Percentiles rank a stretch among this genome's conserved stretches.
Conservation (phyloP, 1,140 invertebrate species). For the Scaptomyza montana region DNA sequence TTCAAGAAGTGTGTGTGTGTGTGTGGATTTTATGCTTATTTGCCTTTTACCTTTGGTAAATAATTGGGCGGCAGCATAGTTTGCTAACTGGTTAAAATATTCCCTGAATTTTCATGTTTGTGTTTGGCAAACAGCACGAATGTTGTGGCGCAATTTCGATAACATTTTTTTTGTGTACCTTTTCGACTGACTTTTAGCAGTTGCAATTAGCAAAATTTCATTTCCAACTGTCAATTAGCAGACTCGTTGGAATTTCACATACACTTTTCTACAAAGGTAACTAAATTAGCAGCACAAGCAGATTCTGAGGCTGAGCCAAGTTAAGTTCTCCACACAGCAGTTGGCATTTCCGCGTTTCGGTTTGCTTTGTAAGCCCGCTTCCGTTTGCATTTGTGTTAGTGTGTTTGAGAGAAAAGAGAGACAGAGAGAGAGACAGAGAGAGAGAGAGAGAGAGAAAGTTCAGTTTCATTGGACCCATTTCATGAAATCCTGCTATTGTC, state of each 20-base stretch:
- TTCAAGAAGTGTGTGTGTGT: not conserved
- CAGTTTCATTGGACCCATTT: conserved; percentile 73
- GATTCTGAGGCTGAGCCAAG: conserved; percentile 1
- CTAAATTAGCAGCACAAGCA: not conserved
- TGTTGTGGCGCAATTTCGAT: conserved; percentile 25
- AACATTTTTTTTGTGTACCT: conserved; percentile 24
- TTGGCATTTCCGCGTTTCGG: conserved; percentile 67
- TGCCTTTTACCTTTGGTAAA: conserved; percentile 31
- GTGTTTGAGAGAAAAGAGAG: conserved; percentile 4
- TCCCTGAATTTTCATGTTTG: conserved; percentile 4
- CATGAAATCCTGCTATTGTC: conserved; percentile 14
- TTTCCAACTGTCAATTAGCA: conserved; percentile 31
- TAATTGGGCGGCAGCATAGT: conserved; percentile 36
- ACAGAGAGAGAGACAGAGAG: not conserved
- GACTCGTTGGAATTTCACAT: conserved; percentile 34
- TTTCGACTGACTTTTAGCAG: conserved; percentile 12
- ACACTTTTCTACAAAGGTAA: conserved; percentile 6
- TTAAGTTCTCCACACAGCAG: conserved; percentile 64
- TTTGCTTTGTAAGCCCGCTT: conserved; percentile 70
- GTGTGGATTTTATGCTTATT: conserved; percentile 11
- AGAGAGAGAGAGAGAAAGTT: conserved; percentile 38
- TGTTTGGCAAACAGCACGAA: conserved; percentile 25
- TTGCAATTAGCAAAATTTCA: conserved; percentile 14
- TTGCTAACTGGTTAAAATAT: conserved; percentile 17
- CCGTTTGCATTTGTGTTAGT: conserved; percentile 54